Evolutionary conservation across 2,113 vertebrate species (phyloP).

Genomic region (Eulemur rufifrons): DNA sequence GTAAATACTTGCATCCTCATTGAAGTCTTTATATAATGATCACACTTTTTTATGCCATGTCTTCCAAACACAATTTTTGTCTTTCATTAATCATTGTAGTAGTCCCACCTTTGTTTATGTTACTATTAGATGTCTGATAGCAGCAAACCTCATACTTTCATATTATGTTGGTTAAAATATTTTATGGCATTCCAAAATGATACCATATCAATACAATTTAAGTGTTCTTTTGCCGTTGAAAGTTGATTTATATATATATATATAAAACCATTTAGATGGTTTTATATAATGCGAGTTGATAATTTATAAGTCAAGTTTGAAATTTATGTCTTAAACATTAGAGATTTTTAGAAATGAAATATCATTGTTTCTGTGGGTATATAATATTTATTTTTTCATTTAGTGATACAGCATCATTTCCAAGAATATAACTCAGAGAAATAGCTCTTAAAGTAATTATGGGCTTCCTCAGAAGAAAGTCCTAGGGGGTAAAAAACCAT

Average conservation of each 20-base stretch:
- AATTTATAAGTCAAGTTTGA: constrained; percentile 11
- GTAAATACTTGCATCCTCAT: neutral
- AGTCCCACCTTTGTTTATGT: neutral
- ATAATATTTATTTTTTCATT: neutral
- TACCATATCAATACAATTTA: neutral
- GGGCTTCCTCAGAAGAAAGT: neutral
- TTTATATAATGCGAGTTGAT: neutral
- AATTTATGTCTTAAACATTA: neutral
- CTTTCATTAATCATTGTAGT: neutral
- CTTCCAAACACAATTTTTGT: neutral
- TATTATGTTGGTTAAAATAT: neutral
- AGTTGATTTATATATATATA: neutral
- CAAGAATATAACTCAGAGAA: neutral
- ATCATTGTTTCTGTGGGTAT: neutral
- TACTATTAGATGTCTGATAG: neutral
- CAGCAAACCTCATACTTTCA: neutral
- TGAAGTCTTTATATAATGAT: neutral
- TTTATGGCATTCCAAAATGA: constrained; percentile 28
- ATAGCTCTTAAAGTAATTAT: neutral
- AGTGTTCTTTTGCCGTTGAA: constrained; percentile 11
- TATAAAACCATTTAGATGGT: neutral
- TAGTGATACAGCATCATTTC: neutral
- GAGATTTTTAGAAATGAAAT: neutral
- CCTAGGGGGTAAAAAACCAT: neutral
- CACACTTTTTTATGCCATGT: neutral